Base-by-base conservation (phyloP, 1,140 invertebrate genomes). In the Schlechtendalia chinensis region DNA sequence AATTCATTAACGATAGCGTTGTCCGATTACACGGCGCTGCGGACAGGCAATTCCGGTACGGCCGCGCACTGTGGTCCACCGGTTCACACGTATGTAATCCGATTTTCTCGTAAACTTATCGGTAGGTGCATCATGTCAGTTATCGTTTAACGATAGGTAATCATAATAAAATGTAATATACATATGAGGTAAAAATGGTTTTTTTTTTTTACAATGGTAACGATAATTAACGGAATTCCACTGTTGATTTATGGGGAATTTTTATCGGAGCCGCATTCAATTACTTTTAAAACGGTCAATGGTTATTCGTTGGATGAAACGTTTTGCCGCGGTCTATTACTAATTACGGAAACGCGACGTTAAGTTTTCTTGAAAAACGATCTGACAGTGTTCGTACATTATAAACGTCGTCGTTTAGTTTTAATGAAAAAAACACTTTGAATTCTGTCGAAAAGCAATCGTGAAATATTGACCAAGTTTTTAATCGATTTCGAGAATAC, bases 391-490 rank as follows among this genome's bases (percentile, higher is more conserved):
- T 4, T 39, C 32, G 32, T 8, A 12, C 32, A 32, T 32, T 65
- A 65, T 29, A 32, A 65, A 65, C 61, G 19, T 2, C 8, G 61
- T 65, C n/a, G 29, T 63, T 17, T 63, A 29, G 17, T 63, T 63
- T 63, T 63, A 63, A 63, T 63, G 24, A 63, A 63, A 63, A 65
- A 65, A 39, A 8, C 32, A n/a, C 32, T 65, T 65, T 65, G 8
- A 32, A 29, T 65, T 45, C 39, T 45, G 39, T 45, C 61, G 61
- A 65, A 65, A 39, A 65, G 61, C n/a, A 65, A 65, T 65, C 61
- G 29, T 19, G 5, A 32, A 39, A 39, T 67, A 67, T 67, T n/a
- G 63, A 19, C 29, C 10, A 32, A 65, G 61, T 65, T 65, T 65
- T 67, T 67, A 67, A 65, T 65, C 27, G 27, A 65, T 65, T 67